A percentile compares a stretch with the other conserved stretches of the same genome.
Evolutionary conservation across 2,113 vertebrate genomes (phyloP).

Genomic region (Mirza zaza): DNA sequence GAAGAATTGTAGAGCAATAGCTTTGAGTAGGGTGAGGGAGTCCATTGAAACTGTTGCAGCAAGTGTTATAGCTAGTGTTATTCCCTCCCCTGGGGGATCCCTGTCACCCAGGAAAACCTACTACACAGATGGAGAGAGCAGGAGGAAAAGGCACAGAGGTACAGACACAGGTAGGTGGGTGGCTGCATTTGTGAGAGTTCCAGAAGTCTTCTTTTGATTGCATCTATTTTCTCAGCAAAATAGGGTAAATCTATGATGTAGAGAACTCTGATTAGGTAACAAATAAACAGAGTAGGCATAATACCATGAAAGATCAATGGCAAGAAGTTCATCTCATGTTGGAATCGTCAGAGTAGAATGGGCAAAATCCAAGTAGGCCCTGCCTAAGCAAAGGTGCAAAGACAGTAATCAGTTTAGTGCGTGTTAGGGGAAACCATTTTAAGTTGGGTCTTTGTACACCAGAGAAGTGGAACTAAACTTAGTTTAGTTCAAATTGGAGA

Average conservation of each 20-base stretch:
- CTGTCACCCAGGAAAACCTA: neutral
- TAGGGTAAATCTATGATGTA: neutral
- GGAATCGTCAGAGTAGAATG: neutral
- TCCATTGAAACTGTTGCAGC: neutral
- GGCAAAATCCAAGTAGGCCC: neutral
- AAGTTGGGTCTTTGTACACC: neutral
- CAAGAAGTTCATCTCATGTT: neutral
- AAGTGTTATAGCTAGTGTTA: too few species aligned
- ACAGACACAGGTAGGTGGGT: neutral
- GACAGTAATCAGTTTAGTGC: neutral
- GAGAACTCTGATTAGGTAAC: neutral
- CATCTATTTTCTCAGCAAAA: neutral
- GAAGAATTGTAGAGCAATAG: neutral
- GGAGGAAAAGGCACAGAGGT: neutral
- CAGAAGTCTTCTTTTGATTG: neutral
- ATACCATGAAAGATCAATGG: neutral
- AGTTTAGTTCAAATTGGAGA: neutral
- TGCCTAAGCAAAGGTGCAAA: neutral
- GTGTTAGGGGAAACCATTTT: neutral
- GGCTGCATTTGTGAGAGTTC: rapidly evolving
- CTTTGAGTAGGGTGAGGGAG: neutral
- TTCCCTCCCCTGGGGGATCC: too few species aligned
- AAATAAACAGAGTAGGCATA: neutral
- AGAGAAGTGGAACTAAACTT: neutral
- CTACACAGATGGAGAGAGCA: neutral